phyloP scores from a whole-genome alignment of 2,113 vertebrate species.

The Chamaea fasciata region DNA sequence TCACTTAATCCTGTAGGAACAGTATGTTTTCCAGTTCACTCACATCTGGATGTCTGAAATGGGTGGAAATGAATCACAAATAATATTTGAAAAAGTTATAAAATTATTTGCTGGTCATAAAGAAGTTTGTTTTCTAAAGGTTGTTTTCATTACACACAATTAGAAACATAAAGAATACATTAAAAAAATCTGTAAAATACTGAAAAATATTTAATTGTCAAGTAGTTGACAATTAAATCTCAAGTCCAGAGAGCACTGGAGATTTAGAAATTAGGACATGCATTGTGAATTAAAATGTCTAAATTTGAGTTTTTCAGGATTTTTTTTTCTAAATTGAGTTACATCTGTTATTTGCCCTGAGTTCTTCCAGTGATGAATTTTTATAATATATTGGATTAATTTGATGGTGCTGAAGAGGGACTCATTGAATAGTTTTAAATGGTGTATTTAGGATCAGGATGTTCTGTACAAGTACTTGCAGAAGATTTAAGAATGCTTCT shows the following conservation, averaged over 20 bases:
- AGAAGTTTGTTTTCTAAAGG: neutral
- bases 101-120: neutral
- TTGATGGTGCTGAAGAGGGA: neutral
- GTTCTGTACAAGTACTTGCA: accelerated
- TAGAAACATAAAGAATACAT: neutral
- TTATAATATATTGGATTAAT: neutral
- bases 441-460: neutral
- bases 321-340: neutral
- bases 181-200: neutral
- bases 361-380: neutral
- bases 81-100: neutral
- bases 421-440: neutral
- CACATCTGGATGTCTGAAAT: neutral
- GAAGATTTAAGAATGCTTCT: neutral
- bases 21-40: neutral
- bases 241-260: neutral
- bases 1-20: neutral
- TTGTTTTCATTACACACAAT: neutral
- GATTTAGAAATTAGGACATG: neutral
- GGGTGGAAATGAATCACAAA: neutral
- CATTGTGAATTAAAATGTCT: neutral
- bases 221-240: no score
- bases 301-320: neutral
- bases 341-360: neutral
- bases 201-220: neutral